These are phyloP conservation scores for Drosophila leonis DNA, from an alignment of 2,888 invertebrate genomes.

Conservation along the genomic window DNA sequence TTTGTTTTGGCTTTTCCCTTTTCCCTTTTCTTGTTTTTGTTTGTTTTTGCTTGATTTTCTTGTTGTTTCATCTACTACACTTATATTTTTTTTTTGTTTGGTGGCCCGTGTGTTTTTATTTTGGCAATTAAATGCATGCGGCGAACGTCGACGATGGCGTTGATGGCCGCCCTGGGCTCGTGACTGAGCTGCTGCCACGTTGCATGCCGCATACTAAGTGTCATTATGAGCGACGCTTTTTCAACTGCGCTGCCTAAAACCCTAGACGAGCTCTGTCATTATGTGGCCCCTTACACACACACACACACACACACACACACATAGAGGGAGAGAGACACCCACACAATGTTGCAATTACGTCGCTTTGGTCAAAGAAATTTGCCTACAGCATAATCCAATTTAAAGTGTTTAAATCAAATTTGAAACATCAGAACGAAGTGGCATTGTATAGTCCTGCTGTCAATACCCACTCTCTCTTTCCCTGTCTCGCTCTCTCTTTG, in stretches of 20 bases:
- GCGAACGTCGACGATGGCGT: slow-evolving; percentile 79
- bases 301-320: slow-evolving; percentile 14
- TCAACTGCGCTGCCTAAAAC: slow-evolving; percentile 46
- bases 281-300: slow-evolving; percentile 46
- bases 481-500: not conserved
- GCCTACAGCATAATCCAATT: slow-evolving; percentile 85
- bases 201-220: slow-evolving; percentile 84
- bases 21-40: not conserved
- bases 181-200: slow-evolving; percentile 73
- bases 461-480: slow-evolving; percentile 19
- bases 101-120: slow-evolving; percentile 73
- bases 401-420: slow-evolving; percentile 85
- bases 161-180: slow-evolving; percentile 74
- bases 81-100: slow-evolving; percentile 42
- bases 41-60: slow-evolving; percentile 28
- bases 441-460: slow-evolving; percentile 61
- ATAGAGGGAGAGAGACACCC: not conserved
- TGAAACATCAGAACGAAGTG: slow-evolving; percentile 76
- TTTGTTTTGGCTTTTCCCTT: slow-evolving; percentile 25
- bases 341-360: slow-evolving; percentile 78
- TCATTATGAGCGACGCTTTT: slow-evolving; percentile 80
- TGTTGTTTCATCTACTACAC: slow-evolving; percentile 3
- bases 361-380: slow-evolving; percentile 73
- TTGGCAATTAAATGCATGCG: slow-evolving; percentile 84
- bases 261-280: slow-evolving; percentile 73